Percentiles rank a stretch among this genome's conserved stretches.
Conservation (phyloP, 2,888 invertebrate species). For the Cheilosia scutellata region DNA sequence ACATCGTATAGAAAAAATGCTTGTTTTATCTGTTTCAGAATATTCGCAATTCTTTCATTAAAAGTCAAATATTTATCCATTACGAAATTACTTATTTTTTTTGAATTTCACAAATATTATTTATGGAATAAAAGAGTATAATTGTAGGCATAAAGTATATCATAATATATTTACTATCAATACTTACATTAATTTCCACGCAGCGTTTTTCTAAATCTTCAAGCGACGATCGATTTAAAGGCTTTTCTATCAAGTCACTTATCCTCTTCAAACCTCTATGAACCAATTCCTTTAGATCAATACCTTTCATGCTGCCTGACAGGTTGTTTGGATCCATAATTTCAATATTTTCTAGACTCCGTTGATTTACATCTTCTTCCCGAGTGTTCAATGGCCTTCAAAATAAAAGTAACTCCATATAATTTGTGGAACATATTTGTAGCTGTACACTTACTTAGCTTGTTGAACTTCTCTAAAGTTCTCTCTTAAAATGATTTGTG, state of each 20-base stretch:
- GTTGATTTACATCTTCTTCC: conserved; percentile 17
- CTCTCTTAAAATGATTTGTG: conserved; percentile 83
- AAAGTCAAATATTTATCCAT: too few species aligned
- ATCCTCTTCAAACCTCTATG: conserved; percentile 83
- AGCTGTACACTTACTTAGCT: conserved; percentile 80
- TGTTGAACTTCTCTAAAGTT: conserved; percentile 83
- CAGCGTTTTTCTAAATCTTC: conserved; percentile 82
- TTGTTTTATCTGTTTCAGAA: too few species aligned
- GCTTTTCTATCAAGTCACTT: conserved; percentile 82
- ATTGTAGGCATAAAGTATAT: background rate
- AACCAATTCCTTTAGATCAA: conserved; percentile 82
- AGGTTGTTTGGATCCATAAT: conserved; percentile 2
- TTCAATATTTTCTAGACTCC: conserved; percentile 18
- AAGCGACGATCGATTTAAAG: conserved; percentile 80
- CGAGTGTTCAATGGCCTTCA: conserved; percentile 31
- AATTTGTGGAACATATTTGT: background rate
- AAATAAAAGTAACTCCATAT: background rate
- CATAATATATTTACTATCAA: background rate
- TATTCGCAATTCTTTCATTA: too few species aligned
- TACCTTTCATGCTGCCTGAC: conserved; percentile 77
- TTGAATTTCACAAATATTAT: too few species aligned
- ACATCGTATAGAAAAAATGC: too few species aligned
- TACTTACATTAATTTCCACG: conserved; percentile 83
- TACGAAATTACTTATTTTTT: too few species aligned
- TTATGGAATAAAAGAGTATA: background rate